Percentiles rank a stretch among this genome's conserved stretches.
Conservation (phyloP, 2,888 invertebrate genomes). For the Muschampia plurimacula region DNA sequence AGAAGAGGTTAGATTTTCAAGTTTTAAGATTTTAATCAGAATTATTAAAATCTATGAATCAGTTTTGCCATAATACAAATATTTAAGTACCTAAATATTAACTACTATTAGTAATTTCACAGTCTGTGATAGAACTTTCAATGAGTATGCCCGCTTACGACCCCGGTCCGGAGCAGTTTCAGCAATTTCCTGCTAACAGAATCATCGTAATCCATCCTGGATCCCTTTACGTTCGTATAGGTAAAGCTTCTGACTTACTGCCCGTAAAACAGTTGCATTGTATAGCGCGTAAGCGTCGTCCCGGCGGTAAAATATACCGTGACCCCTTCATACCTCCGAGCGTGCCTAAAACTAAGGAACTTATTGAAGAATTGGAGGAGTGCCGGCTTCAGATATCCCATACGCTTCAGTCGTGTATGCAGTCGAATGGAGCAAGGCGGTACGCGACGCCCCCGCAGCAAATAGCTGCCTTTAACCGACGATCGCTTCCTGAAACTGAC, state of each 20-base stretch:
- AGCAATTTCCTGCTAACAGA: conserved; percentile 91
- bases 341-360: conserved; percentile 87
- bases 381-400: conserved; percentile 93
- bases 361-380: conserved; percentile 93
- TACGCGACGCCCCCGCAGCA: conserved; percentile 96
- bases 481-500: conserved; percentile 89
- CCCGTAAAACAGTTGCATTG: conserved; percentile 95
- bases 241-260: conserved; percentile 95
- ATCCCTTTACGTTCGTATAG: conserved; percentile 94
- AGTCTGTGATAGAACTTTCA: conserved; percentile 39
- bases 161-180: conserved; percentile 73
- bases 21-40: no score
- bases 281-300: conserved; percentile 89
- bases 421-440: conserved; percentile 92
- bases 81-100: no score
- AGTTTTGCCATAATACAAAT: no score
- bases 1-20: no score
- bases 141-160: conserved; percentile 75
- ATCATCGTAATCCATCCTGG: conserved; percentile 98
- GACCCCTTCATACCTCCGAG: conserved; percentile 89
- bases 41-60: no score
- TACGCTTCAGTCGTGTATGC: conserved; percentile 93
- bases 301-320: conserved; percentile 83
- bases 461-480: conserved; percentile 94
- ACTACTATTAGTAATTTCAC: no score